Percentiles rank a stretch among this genome's conserved stretches.
These are phyloP conservation scores for Sinodicranocentrus sp. DNA, from an alignment of 2,888 invertebrate species.

Conservation along the genomic window DNA sequence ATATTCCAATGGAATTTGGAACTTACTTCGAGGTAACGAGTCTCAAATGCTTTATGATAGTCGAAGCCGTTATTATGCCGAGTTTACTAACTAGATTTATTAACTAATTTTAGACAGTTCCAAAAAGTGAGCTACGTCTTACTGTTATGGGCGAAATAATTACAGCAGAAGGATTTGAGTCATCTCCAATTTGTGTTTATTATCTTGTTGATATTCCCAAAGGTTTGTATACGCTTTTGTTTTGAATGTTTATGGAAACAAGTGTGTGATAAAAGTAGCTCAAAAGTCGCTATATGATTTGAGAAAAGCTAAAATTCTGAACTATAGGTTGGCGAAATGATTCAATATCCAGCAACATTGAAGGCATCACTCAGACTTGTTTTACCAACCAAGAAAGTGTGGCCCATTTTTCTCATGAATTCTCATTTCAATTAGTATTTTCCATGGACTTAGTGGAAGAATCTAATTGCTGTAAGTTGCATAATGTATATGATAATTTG, in stretches of 20 bases:
- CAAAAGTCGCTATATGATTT: too few species aligned
- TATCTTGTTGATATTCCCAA: slow-evolving; percentile 73
- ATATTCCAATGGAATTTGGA: slow-evolving; percentile 6
- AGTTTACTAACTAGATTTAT: too few species aligned
- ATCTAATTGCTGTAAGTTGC: slow-evolving; percentile 55
- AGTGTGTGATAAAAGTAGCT: too few species aligned
- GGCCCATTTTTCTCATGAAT: slow-evolving; percentile 73
- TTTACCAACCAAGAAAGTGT: slow-evolving; percentile 63
- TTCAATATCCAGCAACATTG: slow-evolving; percentile 60
- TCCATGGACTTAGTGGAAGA: slow-evolving; percentile 68
- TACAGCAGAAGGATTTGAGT: slow-evolving; percentile 70
- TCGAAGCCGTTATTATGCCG: too few species aligned
- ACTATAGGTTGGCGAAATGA: slow-evolving; percentile 74
- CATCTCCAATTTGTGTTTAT: slow-evolving; percentile 72
- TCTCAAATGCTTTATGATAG: too few species aligned
- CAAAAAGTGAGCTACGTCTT: slow-evolving; percentile 65
- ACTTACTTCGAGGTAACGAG: slow-evolving; percentile 39
- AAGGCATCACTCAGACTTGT: slow-evolving; percentile 74
- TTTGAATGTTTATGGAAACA: too few species aligned
- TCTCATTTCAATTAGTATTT: slow-evolving; percentile 71
- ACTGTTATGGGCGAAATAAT: slow-evolving; percentile 74
- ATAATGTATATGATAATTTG: too few species aligned
- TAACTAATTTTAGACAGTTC: slow-evolving; percentile 63
- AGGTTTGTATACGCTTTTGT: too few species aligned
- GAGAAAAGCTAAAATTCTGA: too few species aligned